Percentiles rank a stretch among this genome's conserved stretches.
These are phyloP conservation scores for Syrrhaptes paradoxus DNA, from an alignment of 2,113 vertebrate genomes.

Conservation along the genomic window DNA sequence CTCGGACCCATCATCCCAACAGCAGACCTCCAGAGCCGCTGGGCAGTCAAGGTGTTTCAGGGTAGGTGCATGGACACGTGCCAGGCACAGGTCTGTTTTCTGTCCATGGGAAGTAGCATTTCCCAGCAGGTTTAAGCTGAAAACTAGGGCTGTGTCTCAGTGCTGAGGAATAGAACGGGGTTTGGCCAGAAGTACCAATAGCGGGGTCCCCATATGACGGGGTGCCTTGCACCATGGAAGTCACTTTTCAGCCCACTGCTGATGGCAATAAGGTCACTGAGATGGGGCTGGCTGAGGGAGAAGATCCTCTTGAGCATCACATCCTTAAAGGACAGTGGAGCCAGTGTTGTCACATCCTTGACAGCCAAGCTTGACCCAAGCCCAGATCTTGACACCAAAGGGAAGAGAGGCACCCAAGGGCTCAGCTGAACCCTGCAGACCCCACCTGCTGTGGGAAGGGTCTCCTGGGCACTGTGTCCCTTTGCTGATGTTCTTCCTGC, in stretches of 20 bases:
- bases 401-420: background rate
- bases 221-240: background rate
- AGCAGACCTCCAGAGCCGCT: slow-evolving; percentile 84
- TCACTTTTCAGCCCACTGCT: background rate
- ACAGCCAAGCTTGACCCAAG: background rate
- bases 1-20: slow-evolving; percentile 79
- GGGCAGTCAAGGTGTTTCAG: slow-evolving; percentile 79
- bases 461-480: background rate
- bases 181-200: background rate
- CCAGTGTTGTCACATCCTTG: background rate
- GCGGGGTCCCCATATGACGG: background rate
- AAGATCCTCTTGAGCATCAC: background rate
- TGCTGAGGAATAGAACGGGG: background rate
- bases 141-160: background rate
- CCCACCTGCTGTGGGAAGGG: background rate
- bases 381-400: background rate
- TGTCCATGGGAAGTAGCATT: background rate
- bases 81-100: background rate
- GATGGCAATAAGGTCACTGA: background rate
- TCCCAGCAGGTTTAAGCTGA: background rate
- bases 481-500: background rate
- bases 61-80: slow-evolving; percentile 65
- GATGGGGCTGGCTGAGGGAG: background rate
- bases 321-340: background rate
- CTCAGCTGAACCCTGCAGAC: background rate